Conservation (phyloP, 2,113 vertebrate genomes). For the Pseudopodoces humilis region DNA sequence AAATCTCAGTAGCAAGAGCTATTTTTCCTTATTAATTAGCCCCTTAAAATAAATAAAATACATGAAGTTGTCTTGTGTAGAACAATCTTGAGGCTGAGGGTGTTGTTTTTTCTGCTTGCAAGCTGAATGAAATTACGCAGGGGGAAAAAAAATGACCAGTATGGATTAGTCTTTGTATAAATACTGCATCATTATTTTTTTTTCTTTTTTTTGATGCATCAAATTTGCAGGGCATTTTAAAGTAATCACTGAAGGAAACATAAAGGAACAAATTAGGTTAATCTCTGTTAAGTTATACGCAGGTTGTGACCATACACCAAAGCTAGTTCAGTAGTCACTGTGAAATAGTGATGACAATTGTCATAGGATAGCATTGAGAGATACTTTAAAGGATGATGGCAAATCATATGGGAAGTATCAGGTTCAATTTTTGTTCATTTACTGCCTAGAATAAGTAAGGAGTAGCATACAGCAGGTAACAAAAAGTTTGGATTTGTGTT, state of each 20-base stretch:
- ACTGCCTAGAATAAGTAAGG: not conserved
- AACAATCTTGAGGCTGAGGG: not conserved
- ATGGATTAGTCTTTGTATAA: not conserved
- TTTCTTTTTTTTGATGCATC: not conserved
- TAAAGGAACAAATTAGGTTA: not conserved
- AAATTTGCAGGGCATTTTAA: not conserved
- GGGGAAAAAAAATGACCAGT: not conserved
- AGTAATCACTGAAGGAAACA: not conserved
- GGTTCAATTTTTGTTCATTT: not conserved
- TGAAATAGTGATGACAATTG: not conserved
- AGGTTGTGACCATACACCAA: not conserved
- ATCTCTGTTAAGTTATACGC: not conserved
- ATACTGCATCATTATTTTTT: not conserved
- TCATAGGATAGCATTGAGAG: not conserved
- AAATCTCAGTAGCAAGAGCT: not conserved
- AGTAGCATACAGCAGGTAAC: fast-evolving
- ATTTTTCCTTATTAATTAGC: conserved; percentile 1
- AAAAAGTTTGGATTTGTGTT: not conserved
- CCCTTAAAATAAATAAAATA: not conserved
- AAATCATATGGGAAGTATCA: not conserved
- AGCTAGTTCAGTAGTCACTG: not conserved
- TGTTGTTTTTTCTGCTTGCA: not conserved
- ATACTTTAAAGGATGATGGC: not conserved
- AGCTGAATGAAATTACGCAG: not conserved
- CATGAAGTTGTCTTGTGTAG: not conserved